phyloP scores from a whole-genome alignment of 2,888 invertebrate species.

The Napeogenes inachia region DNA sequence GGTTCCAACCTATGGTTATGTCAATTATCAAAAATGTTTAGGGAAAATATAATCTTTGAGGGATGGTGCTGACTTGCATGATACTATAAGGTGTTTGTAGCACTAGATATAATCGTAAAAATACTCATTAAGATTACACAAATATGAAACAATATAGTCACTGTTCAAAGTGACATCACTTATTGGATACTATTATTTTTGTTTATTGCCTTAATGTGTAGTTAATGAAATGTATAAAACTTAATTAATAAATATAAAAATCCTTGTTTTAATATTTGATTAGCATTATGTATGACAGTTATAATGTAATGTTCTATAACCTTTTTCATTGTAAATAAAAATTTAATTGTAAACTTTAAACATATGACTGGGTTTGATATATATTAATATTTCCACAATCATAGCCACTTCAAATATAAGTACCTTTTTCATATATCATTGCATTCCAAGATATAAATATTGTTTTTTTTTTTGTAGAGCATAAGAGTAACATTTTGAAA shows the following conservation, averaged over 20 bases:
- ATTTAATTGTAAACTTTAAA: not conserved
- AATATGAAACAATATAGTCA: slow-evolving; percentile 10
- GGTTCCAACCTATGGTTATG: slow-evolving; percentile 26
- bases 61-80: slow-evolving; percentile 29
- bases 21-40: slow-evolving; percentile 33
- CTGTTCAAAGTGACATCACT: slow-evolving; percentile 18
- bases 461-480: not conserved
- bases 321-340: not conserved
- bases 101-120: slow-evolving; percentile 17
- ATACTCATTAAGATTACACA: slow-evolving; percentile 27
- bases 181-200: not conserved
- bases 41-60: slow-evolving; percentile 22
- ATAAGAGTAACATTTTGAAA: too few relatives aligned
- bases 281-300: not conserved
- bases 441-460: slow-evolving; percentile 8
- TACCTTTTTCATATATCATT: slow-evolving; percentile 2
- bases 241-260: not conserved
- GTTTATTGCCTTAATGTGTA: not conserved
- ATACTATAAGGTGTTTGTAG: slow-evolving; percentile 22
- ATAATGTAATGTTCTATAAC: not conserved
- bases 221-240: slow-evolving; percentile 1
- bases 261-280: not conserved
- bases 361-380: not conserved
- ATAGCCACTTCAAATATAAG: not conserved
- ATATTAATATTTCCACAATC: too few relatives aligned